phyloP scores from a whole-genome alignment of 2,888 invertebrate genomes.

The Cheilosia scutellata region DNA sequence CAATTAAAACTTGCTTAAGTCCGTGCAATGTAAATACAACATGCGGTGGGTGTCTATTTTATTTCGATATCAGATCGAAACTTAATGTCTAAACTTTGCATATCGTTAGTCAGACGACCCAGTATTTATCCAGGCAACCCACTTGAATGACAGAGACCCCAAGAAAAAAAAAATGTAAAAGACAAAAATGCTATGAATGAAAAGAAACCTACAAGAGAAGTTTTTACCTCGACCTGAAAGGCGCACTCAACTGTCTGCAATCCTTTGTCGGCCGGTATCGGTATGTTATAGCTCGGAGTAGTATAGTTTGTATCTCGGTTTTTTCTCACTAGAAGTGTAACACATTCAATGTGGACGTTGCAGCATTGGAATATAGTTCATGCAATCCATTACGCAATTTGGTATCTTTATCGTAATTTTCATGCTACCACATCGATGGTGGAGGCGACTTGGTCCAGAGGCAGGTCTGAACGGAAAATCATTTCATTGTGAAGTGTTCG shows the following conservation, averaged over 20 bases:
- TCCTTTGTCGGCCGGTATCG: slow-evolving; percentile 21
- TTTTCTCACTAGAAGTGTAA: slow-evolving; percentile 41
- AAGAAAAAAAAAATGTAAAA: neutral
- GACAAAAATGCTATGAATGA: neutral
- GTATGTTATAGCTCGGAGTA: neutral
- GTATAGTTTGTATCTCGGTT: neutral
- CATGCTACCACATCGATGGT: neutral
- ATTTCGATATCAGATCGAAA: slow-evolving; percentile 17
- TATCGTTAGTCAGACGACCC: neutral
- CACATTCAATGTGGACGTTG: slow-evolving; percentile 15
- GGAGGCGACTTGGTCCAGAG: slow-evolving; percentile 5
- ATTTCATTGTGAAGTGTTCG: neutral
- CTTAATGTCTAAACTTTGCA: slow-evolving; percentile 9
- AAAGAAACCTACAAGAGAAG: neutral
- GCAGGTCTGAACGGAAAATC: neutral
- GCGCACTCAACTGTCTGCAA: slow-evolving; percentile 1
- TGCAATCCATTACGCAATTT: slow-evolving; percentile 36
- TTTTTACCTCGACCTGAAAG: slow-evolving; percentile 21
- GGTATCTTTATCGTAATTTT: slow-evolving; percentile 7
- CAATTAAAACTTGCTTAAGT: slow-evolving; percentile 22
- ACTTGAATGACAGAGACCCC: neutral
- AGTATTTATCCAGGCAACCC: slow-evolving; percentile 1
- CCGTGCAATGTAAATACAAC: neutral
- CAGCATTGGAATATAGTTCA: slow-evolving; percentile 35
- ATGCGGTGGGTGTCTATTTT: slow-evolving; percentile 6